These are phyloP conservation scores for Potamilus streckersoni DNA, from an alignment of 1,140 invertebrate species.

Conservation along the genomic window DNA sequence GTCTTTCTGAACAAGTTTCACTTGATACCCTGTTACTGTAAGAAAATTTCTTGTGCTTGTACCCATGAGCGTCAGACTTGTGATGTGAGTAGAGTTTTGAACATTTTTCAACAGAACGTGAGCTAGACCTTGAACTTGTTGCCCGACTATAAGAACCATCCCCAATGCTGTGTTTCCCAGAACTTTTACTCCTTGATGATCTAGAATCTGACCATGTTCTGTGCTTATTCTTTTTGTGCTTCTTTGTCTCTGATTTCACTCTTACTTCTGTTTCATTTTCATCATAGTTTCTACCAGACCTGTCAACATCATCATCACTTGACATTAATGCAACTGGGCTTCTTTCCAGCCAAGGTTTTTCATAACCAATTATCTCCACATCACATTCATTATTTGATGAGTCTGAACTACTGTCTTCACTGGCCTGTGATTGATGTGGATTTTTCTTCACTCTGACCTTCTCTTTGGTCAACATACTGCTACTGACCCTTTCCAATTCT, in stretches of 20 bases:
- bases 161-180: not conserved
- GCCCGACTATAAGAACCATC: not conserved
- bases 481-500: not conserved
- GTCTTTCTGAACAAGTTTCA: not conserved
- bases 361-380: slow-evolving; percentile 65
- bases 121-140: slow-evolving; percentile 1
- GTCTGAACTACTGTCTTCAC: slow-evolving; percentile 9
- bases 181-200: not conserved
- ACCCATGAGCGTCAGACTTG: slow-evolving; percentile 9
- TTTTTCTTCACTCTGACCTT: slow-evolving; percentile 7
- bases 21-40: not conserved
- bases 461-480: not conserved
- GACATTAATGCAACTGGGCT: slow-evolving; percentile 70
- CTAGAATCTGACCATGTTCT: slow-evolving; percentile 6
- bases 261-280: not conserved
- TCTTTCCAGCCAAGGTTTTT: slow-evolving; percentile 69
- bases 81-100: slow-evolving; percentile 8
- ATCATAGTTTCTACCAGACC: not conserved
- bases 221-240: slow-evolving; percentile 1
- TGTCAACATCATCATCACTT: slow-evolving; percentile 27
- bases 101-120: not conserved
- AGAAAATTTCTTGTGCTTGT: slow-evolving; percentile 21
- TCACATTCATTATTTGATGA: slow-evolving; percentile 14
- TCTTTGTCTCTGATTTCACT: slow-evolving; percentile 7
- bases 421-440: slow-evolving; percentile 4